Percentiles rank a stretch among this genome's conserved stretches.
Conservation (phyloP, 2,113 vertebrate genomes). For the Elgaria multicarinata region DNA sequence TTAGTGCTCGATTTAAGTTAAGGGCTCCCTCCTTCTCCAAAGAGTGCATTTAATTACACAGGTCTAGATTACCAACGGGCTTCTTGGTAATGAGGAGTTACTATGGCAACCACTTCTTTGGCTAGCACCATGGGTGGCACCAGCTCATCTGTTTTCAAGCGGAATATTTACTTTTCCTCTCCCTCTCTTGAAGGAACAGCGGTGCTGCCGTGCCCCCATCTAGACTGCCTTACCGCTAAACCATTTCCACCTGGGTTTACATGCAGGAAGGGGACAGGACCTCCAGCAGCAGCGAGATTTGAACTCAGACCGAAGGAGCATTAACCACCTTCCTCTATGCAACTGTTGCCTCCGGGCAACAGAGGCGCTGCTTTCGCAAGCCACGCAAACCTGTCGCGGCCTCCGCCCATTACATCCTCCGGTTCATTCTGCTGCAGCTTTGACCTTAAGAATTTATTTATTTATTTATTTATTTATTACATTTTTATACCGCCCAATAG, state of each 20-base stretch:
- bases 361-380: neutral
- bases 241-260: no score
- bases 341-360: neutral
- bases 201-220: neutral
- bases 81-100: slow-evolving; percentile 78
- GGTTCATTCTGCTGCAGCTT: neutral
- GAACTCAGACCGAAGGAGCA: neutral
- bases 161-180: neutral
- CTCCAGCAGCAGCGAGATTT: no score
- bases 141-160: neutral
- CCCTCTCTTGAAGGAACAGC: no score
- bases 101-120: slow-evolving; percentile 74
- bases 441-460: no score
- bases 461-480: no score
- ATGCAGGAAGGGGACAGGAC: neutral
- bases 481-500: no score
- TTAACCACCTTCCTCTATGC: neutral
- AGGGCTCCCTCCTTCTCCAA: neutral
- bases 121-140: slow-evolving; percentile 45
- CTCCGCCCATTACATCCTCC: neutral
- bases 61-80: slow-evolving; percentile 41
- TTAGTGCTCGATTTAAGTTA: neutral
- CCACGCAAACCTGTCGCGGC: neutral
- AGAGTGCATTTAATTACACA: slow-evolving; percentile 66
- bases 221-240: neutral